Conservation (phyloP, 2,888 invertebrate species). For the Amblyjoppa fuscipennis region DNA sequence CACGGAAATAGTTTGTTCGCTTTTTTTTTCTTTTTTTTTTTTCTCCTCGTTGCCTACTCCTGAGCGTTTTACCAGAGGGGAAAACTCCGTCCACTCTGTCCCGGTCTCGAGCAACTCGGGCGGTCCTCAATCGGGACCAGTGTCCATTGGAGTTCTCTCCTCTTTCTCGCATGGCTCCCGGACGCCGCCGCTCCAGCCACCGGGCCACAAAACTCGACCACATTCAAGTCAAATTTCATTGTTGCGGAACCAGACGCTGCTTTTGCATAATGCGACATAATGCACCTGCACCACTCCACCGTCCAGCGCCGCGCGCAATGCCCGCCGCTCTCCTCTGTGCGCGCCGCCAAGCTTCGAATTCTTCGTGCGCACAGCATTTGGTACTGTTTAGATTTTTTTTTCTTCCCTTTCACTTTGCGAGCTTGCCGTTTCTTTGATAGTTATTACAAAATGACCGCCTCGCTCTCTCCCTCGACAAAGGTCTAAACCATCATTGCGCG, state of each 20-base stretch:
- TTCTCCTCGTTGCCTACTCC: conserved; percentile 1
- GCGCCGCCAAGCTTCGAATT: not conserved
- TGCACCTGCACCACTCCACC: not conserved
- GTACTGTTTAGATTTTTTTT: not conserved
- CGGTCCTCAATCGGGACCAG: not conserved
- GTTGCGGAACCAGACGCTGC: conserved; percentile 54
- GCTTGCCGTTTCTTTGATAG: not conserved
- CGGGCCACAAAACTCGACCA: conserved; percentile 64
- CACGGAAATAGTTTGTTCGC: conserved; percentile 28
- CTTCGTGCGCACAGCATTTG: not conserved
- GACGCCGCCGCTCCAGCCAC: conserved; percentile 24
- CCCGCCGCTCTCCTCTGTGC: not conserved
- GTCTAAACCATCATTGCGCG: not conserved
- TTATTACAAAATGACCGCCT: not conserved
- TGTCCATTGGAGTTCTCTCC: conserved; percentile 41
- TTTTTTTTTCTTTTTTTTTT: conserved; percentile 22
- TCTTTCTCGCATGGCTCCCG: conserved; percentile 9
- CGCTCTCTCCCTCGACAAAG: not conserved
- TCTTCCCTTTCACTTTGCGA: not conserved
- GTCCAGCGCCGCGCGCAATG: not conserved
- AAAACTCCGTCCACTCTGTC: conserved; percentile 4
- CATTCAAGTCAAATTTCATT: conserved; percentile 71
- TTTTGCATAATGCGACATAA: conserved; percentile 65
- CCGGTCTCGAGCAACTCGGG: not conserved
- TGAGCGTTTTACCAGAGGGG: not conserved